phyloP scores from a whole-genome alignment of 2,797 vertebrate genomes.

The Poecile montanus region DNA sequence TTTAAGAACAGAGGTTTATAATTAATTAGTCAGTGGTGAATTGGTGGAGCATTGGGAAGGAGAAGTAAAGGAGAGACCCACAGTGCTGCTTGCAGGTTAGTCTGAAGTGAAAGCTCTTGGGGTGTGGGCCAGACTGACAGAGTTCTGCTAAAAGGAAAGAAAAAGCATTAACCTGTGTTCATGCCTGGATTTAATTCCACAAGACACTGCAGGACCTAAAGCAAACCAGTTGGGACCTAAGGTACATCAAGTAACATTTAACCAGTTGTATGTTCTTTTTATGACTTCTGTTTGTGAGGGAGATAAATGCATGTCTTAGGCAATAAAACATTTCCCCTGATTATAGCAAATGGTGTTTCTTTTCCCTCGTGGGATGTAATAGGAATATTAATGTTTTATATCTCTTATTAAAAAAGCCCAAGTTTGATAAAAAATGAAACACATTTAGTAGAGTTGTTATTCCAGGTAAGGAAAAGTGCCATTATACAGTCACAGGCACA shows the following conservation, averaged over 20 bases:
- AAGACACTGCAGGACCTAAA: slow-evolving; percentile 56
- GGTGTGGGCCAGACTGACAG: slow-evolving; percentile 39
- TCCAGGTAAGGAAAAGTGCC: slow-evolving; percentile 48
- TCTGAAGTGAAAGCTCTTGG: slow-evolving; percentile 65
- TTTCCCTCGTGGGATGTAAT: slow-evolving; percentile 56
- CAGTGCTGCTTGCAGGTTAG: slow-evolving; percentile 64
- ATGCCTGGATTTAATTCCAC: slow-evolving; percentile 64
- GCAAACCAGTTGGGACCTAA: slow-evolving; percentile 57
- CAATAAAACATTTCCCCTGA: slow-evolving; percentile 72
- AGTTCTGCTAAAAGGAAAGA: slow-evolving; percentile 53
- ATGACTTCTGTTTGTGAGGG: slow-evolving; percentile 72
- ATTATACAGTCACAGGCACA: not conserved
- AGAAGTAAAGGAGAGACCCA: slow-evolving; percentile 66
- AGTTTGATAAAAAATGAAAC: slow-evolving; percentile 73
- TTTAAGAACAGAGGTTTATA: slow-evolving; percentile 64
- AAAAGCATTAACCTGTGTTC: slow-evolving; percentile 60
- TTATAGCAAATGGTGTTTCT: slow-evolving; percentile 73
- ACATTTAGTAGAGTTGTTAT: slow-evolving; percentile 58
- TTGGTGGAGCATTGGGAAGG: slow-evolving; percentile 42
- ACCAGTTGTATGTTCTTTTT: slow-evolving; percentile 72
- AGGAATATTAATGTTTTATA: slow-evolving; percentile 70
- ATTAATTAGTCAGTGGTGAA: slow-evolving; percentile 59
- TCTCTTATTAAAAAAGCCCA: slow-evolving; percentile 58
- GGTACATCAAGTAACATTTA: slow-evolving; percentile 70
- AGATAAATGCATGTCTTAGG: slow-evolving; percentile 67